phyloP scores from a whole-genome alignment of 2,888 invertebrate genomes.

The Ecliptopera silaceata region DNA sequence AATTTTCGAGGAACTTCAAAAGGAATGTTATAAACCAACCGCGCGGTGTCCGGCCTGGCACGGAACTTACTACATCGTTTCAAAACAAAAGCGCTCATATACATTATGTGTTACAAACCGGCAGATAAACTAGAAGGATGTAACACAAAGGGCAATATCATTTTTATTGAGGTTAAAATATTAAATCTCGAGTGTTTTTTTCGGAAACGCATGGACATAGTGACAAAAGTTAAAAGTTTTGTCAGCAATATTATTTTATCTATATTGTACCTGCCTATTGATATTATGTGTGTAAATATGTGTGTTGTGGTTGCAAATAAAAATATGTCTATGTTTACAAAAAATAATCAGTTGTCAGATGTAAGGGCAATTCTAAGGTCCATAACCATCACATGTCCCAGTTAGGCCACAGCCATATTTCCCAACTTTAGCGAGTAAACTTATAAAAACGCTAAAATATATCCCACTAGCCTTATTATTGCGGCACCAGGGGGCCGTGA shows the following conservation, averaged over 20 bases:
- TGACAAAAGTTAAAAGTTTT: no score
- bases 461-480: slow-evolving; percentile 20
- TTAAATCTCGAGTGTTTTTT: no score
- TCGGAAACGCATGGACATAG: no score
- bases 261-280: no score
- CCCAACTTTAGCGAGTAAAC: slow-evolving; percentile 19
- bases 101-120: neutral
- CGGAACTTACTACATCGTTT: neutral
- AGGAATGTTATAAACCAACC: neutral
- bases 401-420: slow-evolving; percentile 3
- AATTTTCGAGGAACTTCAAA: slow-evolving; percentile 1
- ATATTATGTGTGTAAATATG: no score
- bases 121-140: neutral
- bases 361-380: no score
- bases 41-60: neutral
- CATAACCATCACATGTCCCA: neutral
- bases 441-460: slow-evolving; percentile 32
- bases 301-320: no score
- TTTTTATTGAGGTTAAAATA: no score
- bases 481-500: slow-evolving; percentile 28
- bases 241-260: no score
- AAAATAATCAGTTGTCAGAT: no score
- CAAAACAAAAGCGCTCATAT: neutral
- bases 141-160: neutral
- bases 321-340: no score